Conservation (phyloP, 2,888 invertebrate genomes). For the Caenorhabditis macrosperma region DNA sequence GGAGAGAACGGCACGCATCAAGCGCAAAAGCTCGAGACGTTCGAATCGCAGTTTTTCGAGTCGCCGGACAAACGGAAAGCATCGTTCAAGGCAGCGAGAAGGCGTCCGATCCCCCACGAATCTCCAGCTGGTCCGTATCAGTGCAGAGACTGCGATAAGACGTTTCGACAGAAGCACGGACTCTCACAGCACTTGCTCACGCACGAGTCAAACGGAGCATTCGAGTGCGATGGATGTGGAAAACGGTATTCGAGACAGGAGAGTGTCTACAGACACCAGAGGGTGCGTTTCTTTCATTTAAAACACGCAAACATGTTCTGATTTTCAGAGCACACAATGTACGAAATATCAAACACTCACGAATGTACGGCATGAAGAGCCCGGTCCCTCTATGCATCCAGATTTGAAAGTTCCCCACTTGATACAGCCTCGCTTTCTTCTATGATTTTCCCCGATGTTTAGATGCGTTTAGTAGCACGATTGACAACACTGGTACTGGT, state of each 20-base stretch:
- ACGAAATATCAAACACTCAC: conserved; percentile 23
- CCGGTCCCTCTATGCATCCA: background rate
- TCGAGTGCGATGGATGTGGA: conserved; percentile 53
- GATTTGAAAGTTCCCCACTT: background rate
- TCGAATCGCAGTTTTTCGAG: background rate
- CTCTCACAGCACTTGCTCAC: conserved; percentile 39
- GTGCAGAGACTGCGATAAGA: conserved; percentile 40
- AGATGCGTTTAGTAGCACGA: background rate
- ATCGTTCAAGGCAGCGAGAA: conserved; percentile 3
- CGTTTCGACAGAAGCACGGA: conserved; percentile 51
- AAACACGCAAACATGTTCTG: background rate
- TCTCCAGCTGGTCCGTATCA: conserved; percentile 29
- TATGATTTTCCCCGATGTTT: background rate
- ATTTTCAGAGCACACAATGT: conserved; percentile 46
- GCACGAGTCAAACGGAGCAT: conserved; percentile 40
- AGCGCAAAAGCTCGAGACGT: background rate
- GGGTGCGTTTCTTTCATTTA: conserved; percentile 9
- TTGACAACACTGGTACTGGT: conserved; percentile 4
- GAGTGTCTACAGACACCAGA: conserved; percentile 51
- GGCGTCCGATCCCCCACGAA: background rate
- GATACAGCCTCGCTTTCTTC: background rate
- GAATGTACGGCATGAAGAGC: conserved; percentile 12
- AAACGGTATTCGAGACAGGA: conserved; percentile 52
- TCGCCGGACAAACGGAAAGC: conserved; percentile 5
- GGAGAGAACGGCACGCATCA: background rate